Evolutionary conservation across 2,888 invertebrate genomes (phyloP).

Genomic region (Mesorhabditis belari): DNA sequence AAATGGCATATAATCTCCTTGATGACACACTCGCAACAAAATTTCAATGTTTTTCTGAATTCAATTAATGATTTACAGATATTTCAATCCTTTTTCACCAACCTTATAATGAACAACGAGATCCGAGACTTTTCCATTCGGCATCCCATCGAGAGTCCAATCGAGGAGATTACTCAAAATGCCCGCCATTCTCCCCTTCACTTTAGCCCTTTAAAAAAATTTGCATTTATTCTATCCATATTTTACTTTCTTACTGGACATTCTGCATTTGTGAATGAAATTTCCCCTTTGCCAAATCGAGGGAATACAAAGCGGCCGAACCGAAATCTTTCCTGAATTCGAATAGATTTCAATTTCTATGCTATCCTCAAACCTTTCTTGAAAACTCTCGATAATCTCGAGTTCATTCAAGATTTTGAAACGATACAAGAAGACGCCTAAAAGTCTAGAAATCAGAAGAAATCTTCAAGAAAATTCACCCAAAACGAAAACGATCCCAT

Average conservation of each 20-base stretch:
- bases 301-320: constrained; percentile 22
- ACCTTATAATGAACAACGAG: constrained; percentile 40
- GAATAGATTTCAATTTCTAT: not conserved
- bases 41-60: constrained; percentile 34
- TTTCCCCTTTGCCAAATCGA: constrained; percentile 22
- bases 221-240: not conserved
- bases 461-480: not conserved
- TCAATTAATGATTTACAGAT: not conserved
- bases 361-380: not conserved
- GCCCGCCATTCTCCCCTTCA: constrained; percentile 1
- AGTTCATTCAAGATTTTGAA: not conserved
- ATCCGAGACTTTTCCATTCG: constrained; percentile 23
- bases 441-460: not conserved
- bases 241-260: no score
- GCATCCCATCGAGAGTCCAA: constrained; percentile 25
- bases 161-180: constrained; percentile 30
- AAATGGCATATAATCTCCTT: constrained; percentile 51
- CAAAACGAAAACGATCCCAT: constrained; percentile 2
- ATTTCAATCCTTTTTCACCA: not conserved
- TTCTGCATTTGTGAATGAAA: no score
- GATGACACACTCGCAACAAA: constrained; percentile 29
- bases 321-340: constrained; percentile 17
- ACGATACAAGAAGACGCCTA: not conserved
- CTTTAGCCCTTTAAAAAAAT: not conserved
- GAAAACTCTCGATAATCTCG: not conserved